Evolutionary conservation across 2,113 vertebrate species (phyloP).

Genomic region (Hemibagrus wyckioides): DNA sequence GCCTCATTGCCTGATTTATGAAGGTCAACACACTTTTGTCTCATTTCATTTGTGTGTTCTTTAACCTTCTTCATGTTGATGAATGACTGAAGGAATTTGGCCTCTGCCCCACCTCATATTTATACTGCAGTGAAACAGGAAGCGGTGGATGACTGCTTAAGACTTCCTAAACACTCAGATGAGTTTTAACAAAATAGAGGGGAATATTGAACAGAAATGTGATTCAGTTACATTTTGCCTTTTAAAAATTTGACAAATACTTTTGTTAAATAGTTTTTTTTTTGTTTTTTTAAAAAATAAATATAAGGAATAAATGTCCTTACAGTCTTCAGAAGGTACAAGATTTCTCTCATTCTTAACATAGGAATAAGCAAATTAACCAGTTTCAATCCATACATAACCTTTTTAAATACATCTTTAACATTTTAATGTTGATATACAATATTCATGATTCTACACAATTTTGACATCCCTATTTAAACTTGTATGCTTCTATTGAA

Average conservation of each 20-base stretch:
- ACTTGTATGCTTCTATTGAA: too few relatives aligned
- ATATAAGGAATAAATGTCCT: too few relatives aligned
- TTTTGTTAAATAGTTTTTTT: background rate
- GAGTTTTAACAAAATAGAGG: background rate
- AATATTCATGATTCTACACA: too few relatives aligned
- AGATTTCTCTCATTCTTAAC: too few relatives aligned
- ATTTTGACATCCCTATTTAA: too few relatives aligned
- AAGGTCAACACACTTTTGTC: background rate
- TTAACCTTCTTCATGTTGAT: conserved; percentile 15
- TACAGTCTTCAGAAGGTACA: too few relatives aligned
- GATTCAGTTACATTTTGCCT: background rate
- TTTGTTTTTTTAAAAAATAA: too few relatives aligned
- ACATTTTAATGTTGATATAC: too few relatives aligned
- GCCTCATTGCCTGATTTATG: background rate
- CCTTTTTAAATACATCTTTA: too few relatives aligned
- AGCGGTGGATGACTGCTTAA: background rate
- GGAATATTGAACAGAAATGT: background rate
- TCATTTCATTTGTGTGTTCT: conserved; percentile 1
- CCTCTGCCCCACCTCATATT: conserved; percentile 11
- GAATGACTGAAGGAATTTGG: conserved; percentile 15
- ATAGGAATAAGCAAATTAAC: too few relatives aligned
- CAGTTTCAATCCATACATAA: too few relatives aligned
- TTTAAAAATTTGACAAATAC: background rate
- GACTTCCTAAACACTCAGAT: background rate
- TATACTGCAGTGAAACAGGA: background rate